phyloP scores from a whole-genome alignment of 1,140 invertebrate genomes.

The Calycopis cecrops region DNA sequence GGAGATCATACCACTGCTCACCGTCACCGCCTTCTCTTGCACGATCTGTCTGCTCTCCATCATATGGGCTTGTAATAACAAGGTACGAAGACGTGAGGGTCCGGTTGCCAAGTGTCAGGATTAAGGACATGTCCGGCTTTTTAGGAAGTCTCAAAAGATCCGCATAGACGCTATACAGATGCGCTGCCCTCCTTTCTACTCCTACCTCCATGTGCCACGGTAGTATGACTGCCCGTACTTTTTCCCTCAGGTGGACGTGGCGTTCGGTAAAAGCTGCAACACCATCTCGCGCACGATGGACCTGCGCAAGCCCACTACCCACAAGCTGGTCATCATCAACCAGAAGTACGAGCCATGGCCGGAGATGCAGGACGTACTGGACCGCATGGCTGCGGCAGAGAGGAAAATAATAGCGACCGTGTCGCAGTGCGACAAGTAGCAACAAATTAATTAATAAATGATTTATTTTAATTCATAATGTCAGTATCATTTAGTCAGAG shows the following conservation, averaged over 20 bases:
- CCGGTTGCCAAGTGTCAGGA: too few relatives aligned
- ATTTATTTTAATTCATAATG: too few relatives aligned
- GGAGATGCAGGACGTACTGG: conserved; percentile 55
- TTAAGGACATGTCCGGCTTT: too few relatives aligned
- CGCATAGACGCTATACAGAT: too few relatives aligned
- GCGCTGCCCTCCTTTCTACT: too few relatives aligned
- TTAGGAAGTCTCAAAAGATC: too few relatives aligned
- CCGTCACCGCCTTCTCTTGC: conserved; percentile 30
- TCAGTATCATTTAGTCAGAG: too few relatives aligned
- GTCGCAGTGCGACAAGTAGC: conserved; percentile 22
- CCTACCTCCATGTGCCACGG: too few relatives aligned
- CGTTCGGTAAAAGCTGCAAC: conserved; percentile 33
- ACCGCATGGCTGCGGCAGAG: conserved; percentile 54
- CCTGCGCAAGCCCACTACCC: conserved; percentile 41
- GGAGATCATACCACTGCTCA: conserved; percentile 49
- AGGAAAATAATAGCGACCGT: too few relatives aligned
- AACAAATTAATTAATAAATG: too few relatives aligned
- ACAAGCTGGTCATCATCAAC: conserved; percentile 51
- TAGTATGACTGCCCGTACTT: too few relatives aligned
- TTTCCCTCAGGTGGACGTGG: conserved; percentile 47
- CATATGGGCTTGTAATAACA: conserved; percentile 40
- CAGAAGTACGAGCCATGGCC: conserved; percentile 59
- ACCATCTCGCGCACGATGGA: conserved; percentile 59
- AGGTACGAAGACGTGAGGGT: too few relatives aligned
- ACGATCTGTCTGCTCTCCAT: conserved; percentile 30